phyloP scores from a whole-genome alignment of 2,113 vertebrate genomes.

The Aspidoscelis tigris region DNA sequence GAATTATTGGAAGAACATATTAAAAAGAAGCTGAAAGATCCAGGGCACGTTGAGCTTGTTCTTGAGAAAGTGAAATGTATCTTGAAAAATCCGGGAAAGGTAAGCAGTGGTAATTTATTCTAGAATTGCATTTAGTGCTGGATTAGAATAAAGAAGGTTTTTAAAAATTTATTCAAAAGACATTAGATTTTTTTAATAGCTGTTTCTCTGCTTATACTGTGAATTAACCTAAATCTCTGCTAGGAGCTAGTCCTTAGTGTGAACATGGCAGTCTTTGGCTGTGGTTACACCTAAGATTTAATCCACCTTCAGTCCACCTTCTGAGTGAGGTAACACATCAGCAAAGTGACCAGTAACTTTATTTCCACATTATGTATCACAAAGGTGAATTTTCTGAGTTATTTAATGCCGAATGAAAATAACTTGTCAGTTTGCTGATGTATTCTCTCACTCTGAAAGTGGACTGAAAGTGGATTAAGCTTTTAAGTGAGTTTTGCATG shows the following conservation, averaged over 20 bases:
- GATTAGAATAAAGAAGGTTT: neutral
- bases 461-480: too few species aligned
- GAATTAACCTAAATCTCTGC: neutral
- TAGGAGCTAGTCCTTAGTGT: neutral
- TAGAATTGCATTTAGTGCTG: neutral
- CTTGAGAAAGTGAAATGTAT: slow-evolving; percentile 91
- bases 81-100: slow-evolving; percentile 78
- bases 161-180: neutral
- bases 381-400: too few species aligned
- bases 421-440: too few species aligned
- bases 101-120: slow-evolving; percentile 46
- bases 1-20: slow-evolving; percentile 89
- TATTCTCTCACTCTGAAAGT: too few species aligned
- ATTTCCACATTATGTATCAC: too few species aligned
- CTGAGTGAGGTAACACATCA: too few species aligned
- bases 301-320: too few species aligned
- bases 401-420: too few species aligned
- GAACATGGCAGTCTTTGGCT: neutral
- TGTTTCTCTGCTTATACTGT: neutral
- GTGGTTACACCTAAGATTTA: too few species aligned
- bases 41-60: slow-evolving; percentile 84
- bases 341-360: too few species aligned
- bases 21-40: slow-evolving; percentile 89
- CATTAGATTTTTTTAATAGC: neutral
- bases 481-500: neutral